Percentiles rank a stretch among this genome's conserved stretches.
These are phyloP conservation scores for Eupithecia vulgata DNA, from an alignment of 2,888 invertebrate species.

Conservation along the genomic window DNA sequence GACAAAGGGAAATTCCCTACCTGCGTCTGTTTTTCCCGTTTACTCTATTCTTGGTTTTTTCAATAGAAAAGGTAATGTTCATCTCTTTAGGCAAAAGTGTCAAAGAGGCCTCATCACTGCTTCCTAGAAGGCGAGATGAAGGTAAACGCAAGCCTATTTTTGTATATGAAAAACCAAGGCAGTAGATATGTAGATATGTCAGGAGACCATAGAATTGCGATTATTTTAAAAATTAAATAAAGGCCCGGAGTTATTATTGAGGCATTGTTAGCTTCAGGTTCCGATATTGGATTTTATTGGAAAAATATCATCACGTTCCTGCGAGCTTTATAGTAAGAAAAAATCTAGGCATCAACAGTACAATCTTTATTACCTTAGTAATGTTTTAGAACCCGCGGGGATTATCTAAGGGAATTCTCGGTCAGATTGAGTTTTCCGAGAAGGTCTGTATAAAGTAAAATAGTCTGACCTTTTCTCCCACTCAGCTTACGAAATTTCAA, in stretches of 20 bases:
- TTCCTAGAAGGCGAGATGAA: neutral
- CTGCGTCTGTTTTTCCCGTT: neutral
- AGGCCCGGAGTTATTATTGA: neutral
- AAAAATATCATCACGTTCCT: neutral
- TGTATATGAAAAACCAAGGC: neutral
- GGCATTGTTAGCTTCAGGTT: neutral
- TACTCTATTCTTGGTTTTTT: neutral
- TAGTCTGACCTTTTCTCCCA: constrained; percentile 15
- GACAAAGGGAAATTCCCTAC: neutral
- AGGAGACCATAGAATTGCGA: neutral
- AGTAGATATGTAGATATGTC: neutral
- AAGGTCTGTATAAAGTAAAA: constrained; percentile 18
- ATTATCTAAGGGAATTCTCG: constrained; percentile 22
- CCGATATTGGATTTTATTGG: neutral
- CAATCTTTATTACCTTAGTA: constrained; percentile 25
- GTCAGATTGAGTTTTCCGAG: constrained; percentile 22
- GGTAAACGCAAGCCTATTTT: neutral
- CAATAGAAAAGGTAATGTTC: neutral
- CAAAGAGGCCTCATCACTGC: neutral
- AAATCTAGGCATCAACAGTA: neutral
- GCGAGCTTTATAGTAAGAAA: neutral
- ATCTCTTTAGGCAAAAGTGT: neutral
- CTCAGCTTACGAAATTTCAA: constrained; percentile 13
- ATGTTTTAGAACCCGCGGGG: constrained; percentile 22
- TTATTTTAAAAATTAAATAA: neutral